Evolutionary conservation across 2,113 vertebrate species (phyloP).

Genomic region (Triplophysa dalaica): DNA sequence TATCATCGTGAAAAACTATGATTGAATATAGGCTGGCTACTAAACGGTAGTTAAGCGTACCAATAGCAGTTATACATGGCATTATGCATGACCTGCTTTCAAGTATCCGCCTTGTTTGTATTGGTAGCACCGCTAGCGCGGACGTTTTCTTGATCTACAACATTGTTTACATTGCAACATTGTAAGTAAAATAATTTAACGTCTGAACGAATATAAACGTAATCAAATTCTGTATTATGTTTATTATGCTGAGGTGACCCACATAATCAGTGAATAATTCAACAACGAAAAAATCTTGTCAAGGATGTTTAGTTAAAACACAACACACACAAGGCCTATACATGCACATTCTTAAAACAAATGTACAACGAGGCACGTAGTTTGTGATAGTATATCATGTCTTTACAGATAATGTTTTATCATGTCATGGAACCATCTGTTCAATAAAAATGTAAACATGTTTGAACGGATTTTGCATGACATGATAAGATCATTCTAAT

Average conservation of each 20-base stretch:
- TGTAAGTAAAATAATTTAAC: no score
- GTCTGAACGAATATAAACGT: neutral
- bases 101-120: neutral
- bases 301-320: neutral
- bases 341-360: neutral
- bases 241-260: neutral
- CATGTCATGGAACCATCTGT: neutral
- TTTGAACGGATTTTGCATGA: no score
- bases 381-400: neutral
- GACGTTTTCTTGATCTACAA: no score
- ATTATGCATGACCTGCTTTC: neutral
- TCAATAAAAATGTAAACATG: no score
- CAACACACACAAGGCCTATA: neutral
- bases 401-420: neutral
- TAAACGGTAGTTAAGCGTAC: neutral
- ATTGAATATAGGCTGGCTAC: no score
- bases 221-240: neutral
- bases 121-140: neutral
- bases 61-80: neutral
- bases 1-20: neutral
- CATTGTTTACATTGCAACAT: neutral
- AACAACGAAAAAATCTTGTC: conserved; percentile 2
- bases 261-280: conserved; percentile 4
- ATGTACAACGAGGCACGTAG: neutral
- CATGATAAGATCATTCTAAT: no score